Base-by-base conservation (phyloP, 2,113 vertebrate species). In the Regulus satrapa region DNA sequence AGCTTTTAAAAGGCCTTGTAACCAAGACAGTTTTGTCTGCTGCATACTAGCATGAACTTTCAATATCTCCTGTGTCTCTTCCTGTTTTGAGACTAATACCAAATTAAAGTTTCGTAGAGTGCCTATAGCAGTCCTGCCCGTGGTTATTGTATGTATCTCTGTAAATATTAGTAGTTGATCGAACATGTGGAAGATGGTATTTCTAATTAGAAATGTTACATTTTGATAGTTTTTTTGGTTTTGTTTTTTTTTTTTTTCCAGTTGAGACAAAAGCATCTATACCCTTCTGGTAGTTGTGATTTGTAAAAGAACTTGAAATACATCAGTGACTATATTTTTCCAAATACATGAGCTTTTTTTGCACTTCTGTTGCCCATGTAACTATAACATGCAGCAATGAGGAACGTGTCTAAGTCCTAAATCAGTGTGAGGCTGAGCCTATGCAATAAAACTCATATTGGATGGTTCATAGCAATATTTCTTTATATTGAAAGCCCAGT, bases 201-300 rank as follows among this genome's bases (percentile, higher is more conserved):
- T 80, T 78, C 23, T 68, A 85, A 40, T 40, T 25, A 25, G 52
- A 88, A 85, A 40, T 74, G 6, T 58, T 93, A 51, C 54, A 29
- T 38, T 64, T 71, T 8, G 2, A 41, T 49, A 84, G 21, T 77
- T 43, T 85, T 92, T n/a, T n/a, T n/a, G n/a, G n/a, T n/a, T n/a
- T n/a, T n/a, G n/a, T n/a, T n/a, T n/a, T n/a, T n/a, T n/a, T 84
- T 91, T 56, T 21, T 55, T 96, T 94, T 74, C 49, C 62, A 89
- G 6, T n/a, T 92, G 72, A 66, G 38, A 85, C 54, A 93, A 94
- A 95, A 87, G 74, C 69, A 95, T 45, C 67, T 87, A 31, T 94
- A 59, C 16, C 28, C 14, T 48, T 96, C 62, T 92, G 75, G 75
- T 75, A 85, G 89, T 13, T 72, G 19, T 59, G 24, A 75, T 66